A percentile compares a stretch with the other conserved stretches of the same genome.
These are phyloP conservation scores for Drosophila histrio DNA, from an alignment of 2,888 invertebrate genomes.

Conservation along the genomic window DNA sequence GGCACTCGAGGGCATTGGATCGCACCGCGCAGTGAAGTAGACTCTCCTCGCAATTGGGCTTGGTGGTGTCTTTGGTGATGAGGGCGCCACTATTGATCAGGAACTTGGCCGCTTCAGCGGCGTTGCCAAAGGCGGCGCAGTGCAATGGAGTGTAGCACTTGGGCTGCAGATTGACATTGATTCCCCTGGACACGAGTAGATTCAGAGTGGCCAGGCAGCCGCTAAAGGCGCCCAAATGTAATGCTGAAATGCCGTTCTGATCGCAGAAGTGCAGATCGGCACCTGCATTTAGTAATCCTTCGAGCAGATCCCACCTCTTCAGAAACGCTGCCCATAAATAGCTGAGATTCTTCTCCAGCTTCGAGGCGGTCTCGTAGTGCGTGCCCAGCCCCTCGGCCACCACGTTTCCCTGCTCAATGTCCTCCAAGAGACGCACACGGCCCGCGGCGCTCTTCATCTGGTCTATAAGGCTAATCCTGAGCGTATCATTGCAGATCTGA, in stretches of 20 bases:
- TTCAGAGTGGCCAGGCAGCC: constrained; percentile 90
- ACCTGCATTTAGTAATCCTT: constrained; percentile 87
- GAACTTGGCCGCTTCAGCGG: constrained; percentile 91
- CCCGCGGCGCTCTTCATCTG: constrained; percentile 90
- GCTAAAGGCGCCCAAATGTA: constrained; percentile 91
- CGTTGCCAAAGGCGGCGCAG: constrained; percentile 95
- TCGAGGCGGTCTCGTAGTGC: constrained; percentile 86
- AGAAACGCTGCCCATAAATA: constrained; percentile 91
- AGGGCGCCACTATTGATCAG: constrained; percentile 90
- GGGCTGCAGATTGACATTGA: constrained; percentile 88
- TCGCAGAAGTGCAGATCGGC: constrained; percentile 90
- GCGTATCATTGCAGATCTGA: constrained; percentile 90
- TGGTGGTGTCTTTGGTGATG: constrained; percentile 88
- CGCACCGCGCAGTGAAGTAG: constrained; percentile 93
- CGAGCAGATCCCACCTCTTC: constrained; percentile 88
- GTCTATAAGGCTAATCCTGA: constrained; percentile 90
- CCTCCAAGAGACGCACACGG: constrained; percentile 88
- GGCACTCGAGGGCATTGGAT: constrained; percentile 92
- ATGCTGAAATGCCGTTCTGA: constrained; percentile 89
- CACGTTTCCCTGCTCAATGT: constrained; percentile 89
- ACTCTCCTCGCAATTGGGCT: constrained; percentile 89
- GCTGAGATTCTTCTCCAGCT: constrained; percentile 89
- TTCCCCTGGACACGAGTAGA: constrained; percentile 88
- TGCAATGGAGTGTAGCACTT: constrained; percentile 93
- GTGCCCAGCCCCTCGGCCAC: constrained; percentile 86